Conservation (phyloP, 1,140 invertebrate species). For the Apis florea region DNA sequence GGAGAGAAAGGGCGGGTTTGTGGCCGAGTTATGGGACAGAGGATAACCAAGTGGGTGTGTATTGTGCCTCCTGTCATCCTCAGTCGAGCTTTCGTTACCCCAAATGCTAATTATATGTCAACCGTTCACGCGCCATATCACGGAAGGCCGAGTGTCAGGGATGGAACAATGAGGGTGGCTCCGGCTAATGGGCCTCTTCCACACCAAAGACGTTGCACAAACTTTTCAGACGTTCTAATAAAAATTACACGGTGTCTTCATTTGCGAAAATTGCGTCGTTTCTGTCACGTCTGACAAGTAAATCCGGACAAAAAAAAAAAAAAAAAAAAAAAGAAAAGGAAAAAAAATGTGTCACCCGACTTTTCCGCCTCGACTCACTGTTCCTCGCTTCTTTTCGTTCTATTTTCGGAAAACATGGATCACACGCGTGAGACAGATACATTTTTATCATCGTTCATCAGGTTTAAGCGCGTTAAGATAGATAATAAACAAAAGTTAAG, state of each 20-base stretch:
- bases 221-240: constrained; percentile 16
- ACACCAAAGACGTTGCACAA: constrained; percentile 24
- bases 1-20: constrained; percentile 58
- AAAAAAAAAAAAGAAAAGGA: no score
- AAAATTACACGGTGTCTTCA: constrained; percentile 22
- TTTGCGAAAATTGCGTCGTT: neutral
- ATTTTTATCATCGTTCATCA: constrained; percentile 10
- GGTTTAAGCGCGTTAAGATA: neutral
- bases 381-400: no score
- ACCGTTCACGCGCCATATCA: constrained; percentile 67
- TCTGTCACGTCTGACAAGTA: neutral
- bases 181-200: constrained; percentile 62
- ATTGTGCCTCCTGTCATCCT: constrained; percentile 77
- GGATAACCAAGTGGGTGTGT: constrained; percentile 60
- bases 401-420: neutral
- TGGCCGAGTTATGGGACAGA: constrained; percentile 69
- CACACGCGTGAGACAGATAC: neutral
- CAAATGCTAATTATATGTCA: constrained; percentile 78
- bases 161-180: constrained; percentile 66
- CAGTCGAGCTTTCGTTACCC: constrained; percentile 72
- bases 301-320: no score
- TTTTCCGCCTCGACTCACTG: neutral
- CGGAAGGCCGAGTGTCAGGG: constrained; percentile 61
- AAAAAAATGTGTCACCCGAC: no score
- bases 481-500: constrained; percentile 58